Evolutionary conservation across 2,888 invertebrate species (phyloP), one percentile per base, ranked within the genome.

Genomic region (Girardia tigrina): DNA sequence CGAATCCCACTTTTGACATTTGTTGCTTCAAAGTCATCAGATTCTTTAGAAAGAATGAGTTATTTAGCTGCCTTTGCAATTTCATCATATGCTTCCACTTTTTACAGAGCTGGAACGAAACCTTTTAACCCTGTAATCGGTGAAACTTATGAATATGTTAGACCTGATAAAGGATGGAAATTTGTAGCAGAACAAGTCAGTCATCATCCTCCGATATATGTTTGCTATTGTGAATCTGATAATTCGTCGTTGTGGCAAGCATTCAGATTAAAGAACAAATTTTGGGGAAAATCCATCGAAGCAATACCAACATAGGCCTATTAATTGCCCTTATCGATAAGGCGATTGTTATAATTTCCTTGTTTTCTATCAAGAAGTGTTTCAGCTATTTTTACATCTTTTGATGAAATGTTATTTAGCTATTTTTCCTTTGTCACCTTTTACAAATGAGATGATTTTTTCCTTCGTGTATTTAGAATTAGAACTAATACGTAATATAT

Each of bases 251-350:
- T 90, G 84, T 90, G 90, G 89, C 91, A 91, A 86, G 90, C 91
- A 82, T 89, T 90, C 12, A 86, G 90, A 79, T 89, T 90, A 80
- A 90, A 90, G 85, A 91, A 90, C 77, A 91, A 90, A 85, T 91
- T 91, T 86, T 91, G 91, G 91, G 91, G 91, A 77, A 91, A 91
- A 85, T 90, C 90, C 76, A 90, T 91, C 90, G 91, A 91, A 86
- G 90, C 91, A 83, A 90, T 90, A 83, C 91, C 91, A 0, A 86
- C 89, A 26, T n/a, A n/a, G n/a, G n/a, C n/a, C n/a, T n/a, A n/a
- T n/a, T n/a, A n/a, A n/a, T n/a, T n/a, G n/a, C n/a, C n/a, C n/a
- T n/a, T n/a, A n/a, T n/a, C n/a, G n/a, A n/a, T n/a, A n/a, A n/a
- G n/a, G n/a, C n/a, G n/a, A n/a, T n/a, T n/a, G n/a, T n/a, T n/a